Conservation (phyloP, 2,888 invertebrate species). For the Hypomecis punctinalis region DNA sequence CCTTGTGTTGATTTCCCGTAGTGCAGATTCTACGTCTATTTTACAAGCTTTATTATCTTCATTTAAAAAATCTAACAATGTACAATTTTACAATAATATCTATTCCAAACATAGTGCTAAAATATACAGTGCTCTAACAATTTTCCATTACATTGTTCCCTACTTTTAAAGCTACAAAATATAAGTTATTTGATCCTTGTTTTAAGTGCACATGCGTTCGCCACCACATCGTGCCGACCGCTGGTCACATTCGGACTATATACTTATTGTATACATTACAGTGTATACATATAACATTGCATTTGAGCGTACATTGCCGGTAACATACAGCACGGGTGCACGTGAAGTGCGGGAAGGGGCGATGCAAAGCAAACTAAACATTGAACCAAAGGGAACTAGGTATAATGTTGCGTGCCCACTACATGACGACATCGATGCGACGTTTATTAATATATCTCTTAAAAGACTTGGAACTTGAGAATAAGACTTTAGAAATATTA, state of each 20-base stretch:
- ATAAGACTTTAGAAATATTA: neutral
- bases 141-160: neutral
- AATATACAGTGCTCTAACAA: conserved; percentile 7
- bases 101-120: conserved; percentile 4
- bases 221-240: conserved; percentile 19
- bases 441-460: conserved; percentile 34
- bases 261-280: neutral
- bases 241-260: conserved; percentile 4
- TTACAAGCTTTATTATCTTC: conserved; percentile 4
- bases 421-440: conserved; percentile 37
- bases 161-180: conserved; percentile 3
- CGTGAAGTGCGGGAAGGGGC: conserved; percentile 58
- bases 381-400: conserved; percentile 40
- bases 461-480: neutral
- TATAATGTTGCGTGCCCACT: conserved; percentile 47
- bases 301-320: conserved; percentile 34
- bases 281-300: conserved; percentile 16
- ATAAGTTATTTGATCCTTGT: neutral
- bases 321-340: conserved; percentile 57
- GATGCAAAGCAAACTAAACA: conserved; percentile 73
- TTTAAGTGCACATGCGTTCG: conserved; percentile 25
- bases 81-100: conserved; percentile 2
- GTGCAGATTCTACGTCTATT: conserved; percentile 2
- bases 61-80: neutral
- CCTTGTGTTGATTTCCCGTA: neutral